These are phyloP conservation scores for Brachyistius frenatus DNA, from an alignment of 2,113 vertebrate species.

Conservation along the genomic window DNA sequence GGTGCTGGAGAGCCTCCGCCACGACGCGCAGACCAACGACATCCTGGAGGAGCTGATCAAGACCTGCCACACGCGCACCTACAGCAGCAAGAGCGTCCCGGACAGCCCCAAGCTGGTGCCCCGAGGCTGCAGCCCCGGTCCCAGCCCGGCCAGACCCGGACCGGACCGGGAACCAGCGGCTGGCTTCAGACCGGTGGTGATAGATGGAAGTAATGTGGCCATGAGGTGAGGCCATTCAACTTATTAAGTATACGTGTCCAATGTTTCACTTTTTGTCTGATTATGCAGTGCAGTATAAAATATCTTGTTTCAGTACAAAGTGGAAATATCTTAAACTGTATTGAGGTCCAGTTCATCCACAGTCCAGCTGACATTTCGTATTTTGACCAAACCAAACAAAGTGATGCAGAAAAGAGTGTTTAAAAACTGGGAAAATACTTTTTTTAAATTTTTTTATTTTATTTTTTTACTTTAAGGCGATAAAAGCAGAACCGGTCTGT, in stretches of 20 bases:
- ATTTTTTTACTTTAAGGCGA: too few relatives aligned
- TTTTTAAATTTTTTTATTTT: too few relatives aligned
- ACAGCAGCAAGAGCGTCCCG: constrained; percentile 59
- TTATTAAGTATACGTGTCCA: too few relatives aligned
- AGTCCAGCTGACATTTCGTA: too few relatives aligned
- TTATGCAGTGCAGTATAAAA: too few relatives aligned
- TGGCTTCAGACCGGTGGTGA: constrained; percentile 88
- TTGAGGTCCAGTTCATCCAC: too few relatives aligned
- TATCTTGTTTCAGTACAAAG: too few relatives aligned
- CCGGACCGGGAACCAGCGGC: constrained; percentile 23
- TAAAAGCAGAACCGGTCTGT: neutral
- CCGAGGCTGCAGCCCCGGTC: constrained; percentile 76
- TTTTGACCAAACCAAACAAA: neutral
- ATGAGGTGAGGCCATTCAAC: constrained; percentile 87
- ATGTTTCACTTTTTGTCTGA: too few relatives aligned
- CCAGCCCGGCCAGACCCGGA: constrained; percentile 14
- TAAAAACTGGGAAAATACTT: constrained; percentile 9
- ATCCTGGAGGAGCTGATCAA: constrained; percentile 92
- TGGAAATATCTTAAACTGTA: too few relatives aligned
- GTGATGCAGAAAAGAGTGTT: neutral
- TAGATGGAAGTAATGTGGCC: constrained; percentile 94
- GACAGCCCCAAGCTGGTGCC: constrained; percentile 77
- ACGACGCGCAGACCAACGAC: constrained; percentile 90
- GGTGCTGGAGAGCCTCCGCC: constrained; percentile 88
- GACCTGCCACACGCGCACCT: constrained; percentile 82